Base-by-base conservation (phyloP, 2,113 vertebrate species). In the Thomomys bottae region DNA sequence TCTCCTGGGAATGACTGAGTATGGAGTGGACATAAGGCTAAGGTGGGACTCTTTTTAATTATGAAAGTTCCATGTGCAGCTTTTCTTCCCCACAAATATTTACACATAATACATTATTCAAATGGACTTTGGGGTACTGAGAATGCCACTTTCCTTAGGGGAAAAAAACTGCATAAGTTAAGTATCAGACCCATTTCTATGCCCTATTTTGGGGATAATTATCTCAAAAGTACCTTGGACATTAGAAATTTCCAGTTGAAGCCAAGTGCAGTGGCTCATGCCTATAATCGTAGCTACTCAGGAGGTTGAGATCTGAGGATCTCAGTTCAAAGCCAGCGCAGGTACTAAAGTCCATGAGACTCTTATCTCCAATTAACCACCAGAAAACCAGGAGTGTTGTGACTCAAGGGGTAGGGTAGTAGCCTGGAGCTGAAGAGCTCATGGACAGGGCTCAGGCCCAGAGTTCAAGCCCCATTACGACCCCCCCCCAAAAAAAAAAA, bases 391-490 rank as follows among this genome's bases (percentile, higher is more conserved):
- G n/a, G n/a, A n/a, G n/a, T n/a, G n/a, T n/a, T n/a, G n/a, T n/a
- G n/a, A n/a, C n/a, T n/a, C n/a, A n/a, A n/a, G n/a, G n/a, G n/a
- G n/a, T n/a, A n/a, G n/a, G n/a, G n/a, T n/a, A n/a, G n/a, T n/a
- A n/a, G n/a, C n/a, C n/a, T n/a, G n/a, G n/a, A n/a, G n/a, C n/a
- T n/a, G n/a, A n/a, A n/a, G n/a, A n/a, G n/a, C n/a, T n/a, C n/a
- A n/a, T n/a, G n/a, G n/a, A n/a, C n/a, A n/a, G n/a, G n/a, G n/a
- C n/a, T n/a, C n/a, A n/a, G n/a, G n/a, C n/a, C 71, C 49, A 80
- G 24, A 15, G 0, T 40, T 8, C n/a, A n/a, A 20, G 0, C 59
- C 6, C 23, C 36, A 10, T 11, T 34, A 1, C 28, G 42, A 45
- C 18, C 2, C 83, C n/a, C n/a, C n/a, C n/a, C n/a, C n/a, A n/a